A percentile compares a stretch with the other conserved stretches of the same genome.
Conservation (phyloP, 1,140 invertebrate genomes). For the Vanessa tameamea region DNA sequence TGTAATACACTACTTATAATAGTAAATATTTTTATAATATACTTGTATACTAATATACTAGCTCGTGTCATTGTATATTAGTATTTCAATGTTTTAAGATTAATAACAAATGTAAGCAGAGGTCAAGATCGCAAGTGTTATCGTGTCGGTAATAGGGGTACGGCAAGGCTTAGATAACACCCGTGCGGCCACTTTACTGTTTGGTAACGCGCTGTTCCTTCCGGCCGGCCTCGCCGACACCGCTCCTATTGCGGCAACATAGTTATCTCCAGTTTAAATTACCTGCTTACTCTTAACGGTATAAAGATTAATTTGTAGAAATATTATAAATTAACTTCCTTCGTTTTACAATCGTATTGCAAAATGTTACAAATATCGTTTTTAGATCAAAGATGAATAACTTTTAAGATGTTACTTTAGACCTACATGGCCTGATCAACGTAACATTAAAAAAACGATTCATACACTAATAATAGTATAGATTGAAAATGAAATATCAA, state of each 20-base stretch:
- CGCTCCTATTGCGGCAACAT: slow-evolving; percentile 27
- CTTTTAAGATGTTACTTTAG: neutral
- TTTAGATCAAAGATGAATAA: neutral
- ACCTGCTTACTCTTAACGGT: neutral
- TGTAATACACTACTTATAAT: too few species aligned
- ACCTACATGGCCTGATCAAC: neutral
- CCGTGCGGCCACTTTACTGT: slow-evolving; percentile 30
- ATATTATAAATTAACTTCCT: neutral
- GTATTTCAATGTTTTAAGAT: neutral
- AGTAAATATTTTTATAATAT: too few species aligned
- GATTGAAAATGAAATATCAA: slow-evolving; percentile 1
- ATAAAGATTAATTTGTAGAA: too few species aligned
- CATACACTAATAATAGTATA: neutral
- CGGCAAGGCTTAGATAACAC: slow-evolving; percentile 24
- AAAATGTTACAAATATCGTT: neutral
- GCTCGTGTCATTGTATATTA: neutral
- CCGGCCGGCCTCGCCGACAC: slow-evolving; percentile 61
- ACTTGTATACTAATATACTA: too few species aligned
- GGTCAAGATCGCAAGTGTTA: slow-evolving; percentile 47
- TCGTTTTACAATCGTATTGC: neutral
- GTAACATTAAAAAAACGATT: neutral
- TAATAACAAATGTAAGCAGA: slow-evolving; percentile 7
- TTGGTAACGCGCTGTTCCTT: slow-evolving; percentile 65
- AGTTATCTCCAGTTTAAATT: neutral
- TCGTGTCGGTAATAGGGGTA: slow-evolving; percentile 42